Percentiles rank a stretch among this genome's conserved stretches.
These are phyloP conservation scores for Lathronympha strigana DNA, from an alignment of 2,888 invertebrate species.

Conservation along the genomic window DNA sequence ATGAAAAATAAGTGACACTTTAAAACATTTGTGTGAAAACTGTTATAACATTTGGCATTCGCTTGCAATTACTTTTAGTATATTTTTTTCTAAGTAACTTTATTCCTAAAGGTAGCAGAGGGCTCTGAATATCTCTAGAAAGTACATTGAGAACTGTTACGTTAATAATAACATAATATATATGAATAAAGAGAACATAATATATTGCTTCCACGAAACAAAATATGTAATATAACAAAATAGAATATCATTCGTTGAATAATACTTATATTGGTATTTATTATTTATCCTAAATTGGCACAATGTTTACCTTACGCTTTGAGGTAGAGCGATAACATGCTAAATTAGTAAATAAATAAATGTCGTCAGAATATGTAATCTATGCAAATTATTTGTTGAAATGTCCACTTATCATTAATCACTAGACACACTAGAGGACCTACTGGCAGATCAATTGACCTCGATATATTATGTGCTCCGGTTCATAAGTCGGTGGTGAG, in stretches of 20 bases:
- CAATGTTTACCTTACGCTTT: slow-evolving; percentile 53
- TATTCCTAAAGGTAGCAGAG: too few relatives aligned
- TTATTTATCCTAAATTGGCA: slow-evolving; percentile 65
- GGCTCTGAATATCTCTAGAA: too few relatives aligned
- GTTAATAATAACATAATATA: not conserved
- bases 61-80: too few relatives aligned
- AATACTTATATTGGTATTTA: slow-evolving; percentile 53
- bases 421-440: slow-evolving; percentile 39
- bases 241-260: slow-evolving; percentile 8
- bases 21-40: too few relatives aligned
- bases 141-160: too few relatives aligned
- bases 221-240: slow-evolving; percentile 31
- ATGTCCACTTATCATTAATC: slow-evolving; percentile 43
- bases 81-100: too few relatives aligned
- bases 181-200: slow-evolving; percentile 15
- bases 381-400: slow-evolving; percentile 43
- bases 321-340: slow-evolving; percentile 61
- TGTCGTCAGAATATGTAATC: slow-evolving; percentile 47
- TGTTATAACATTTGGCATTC: too few relatives aligned
- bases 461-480: slow-evolving; percentile 24
- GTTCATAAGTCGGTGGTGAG: slow-evolving; percentile 90
- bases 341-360: slow-evolving; percentile 43
- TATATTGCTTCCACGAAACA: slow-evolving; percentile 54
- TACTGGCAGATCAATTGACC: slow-evolving; percentile 52
- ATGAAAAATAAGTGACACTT: too few relatives aligned